Evolutionary conservation across 2,113 vertebrate genomes (phyloP).

Genomic region (Amblyopsis rosae): DNA sequence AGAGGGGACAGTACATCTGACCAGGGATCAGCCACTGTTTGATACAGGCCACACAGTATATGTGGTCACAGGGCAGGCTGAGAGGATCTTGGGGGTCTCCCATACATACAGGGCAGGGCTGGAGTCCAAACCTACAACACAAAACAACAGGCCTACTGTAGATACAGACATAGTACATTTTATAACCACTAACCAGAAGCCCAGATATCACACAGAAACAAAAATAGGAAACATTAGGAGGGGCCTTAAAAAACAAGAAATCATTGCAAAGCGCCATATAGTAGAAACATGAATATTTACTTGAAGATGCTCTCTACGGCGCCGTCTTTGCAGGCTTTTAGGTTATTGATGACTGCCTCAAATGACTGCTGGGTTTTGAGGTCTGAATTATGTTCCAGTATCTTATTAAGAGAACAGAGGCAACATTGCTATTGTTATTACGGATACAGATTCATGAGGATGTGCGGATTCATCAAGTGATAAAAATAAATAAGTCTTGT

Average conservation of each 20-base stretch:
- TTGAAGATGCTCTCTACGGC: slow-evolving; percentile 74
- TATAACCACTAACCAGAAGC: not conserved
- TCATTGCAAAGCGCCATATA: not conserved
- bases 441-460: not conserved
- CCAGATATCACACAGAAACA: not conserved
- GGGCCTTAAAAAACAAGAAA: not conserved
- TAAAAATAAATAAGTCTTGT: not conserved
- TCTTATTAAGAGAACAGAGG: slow-evolving; percentile 66
- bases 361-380: slow-evolving; percentile 84
- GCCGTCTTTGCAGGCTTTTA: slow-evolving; percentile 83
- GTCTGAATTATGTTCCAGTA: slow-evolving; percentile 79
- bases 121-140: slow-evolving; percentile 73
- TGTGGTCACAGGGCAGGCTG: slow-evolving; percentile 82
- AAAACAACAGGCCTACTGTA: not conserved
- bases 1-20: slow-evolving; percentile 84
- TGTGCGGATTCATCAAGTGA: not conserved
- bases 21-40: slow-evolving; percentile 70
- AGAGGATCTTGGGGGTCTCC: slow-evolving; percentile 80
- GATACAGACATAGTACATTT: not conserved
- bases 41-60: slow-evolving; percentile 84
- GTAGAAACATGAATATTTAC: slow-evolving; percentile 57
- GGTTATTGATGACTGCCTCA: slow-evolving; percentile 76
- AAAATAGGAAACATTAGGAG: not conserved
- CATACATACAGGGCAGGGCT: slow-evolving; percentile 79
- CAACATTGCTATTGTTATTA: not conserved